Evolutionary conservation across 2,888 invertebrate species (phyloP).

Genomic region (Calliopum simillimum): DNA sequence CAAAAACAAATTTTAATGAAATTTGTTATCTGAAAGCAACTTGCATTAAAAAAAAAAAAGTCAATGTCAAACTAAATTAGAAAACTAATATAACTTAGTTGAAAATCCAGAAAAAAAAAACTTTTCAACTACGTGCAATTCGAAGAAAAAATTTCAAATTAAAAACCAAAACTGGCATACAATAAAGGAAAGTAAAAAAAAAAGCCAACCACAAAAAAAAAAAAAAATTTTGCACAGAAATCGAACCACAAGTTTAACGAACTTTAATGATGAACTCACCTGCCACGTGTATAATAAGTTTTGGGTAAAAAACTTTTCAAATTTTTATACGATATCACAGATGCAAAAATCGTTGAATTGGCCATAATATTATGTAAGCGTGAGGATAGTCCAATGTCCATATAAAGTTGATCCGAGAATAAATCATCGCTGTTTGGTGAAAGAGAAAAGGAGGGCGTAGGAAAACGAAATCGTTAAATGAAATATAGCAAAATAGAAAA

Average conservation of each 20-base stretch:
- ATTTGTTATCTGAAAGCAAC: no score
- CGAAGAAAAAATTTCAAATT: no score
- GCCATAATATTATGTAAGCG: constrained; percentile 63
- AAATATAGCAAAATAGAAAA: constrained; percentile 11
- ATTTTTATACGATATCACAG: constrained; percentile 67
- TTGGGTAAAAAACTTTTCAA: constrained; percentile 66
- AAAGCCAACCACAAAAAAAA: neutral
- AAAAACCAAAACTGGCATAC: no score
- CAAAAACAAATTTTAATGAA: no score
- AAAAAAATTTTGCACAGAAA: neutral
- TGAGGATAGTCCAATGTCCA: constrained; percentile 64
- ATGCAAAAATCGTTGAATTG: constrained; percentile 65
- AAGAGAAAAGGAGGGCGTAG: constrained; percentile 21
- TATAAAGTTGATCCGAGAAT: constrained; percentile 66
- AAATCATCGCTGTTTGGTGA: constrained; percentile 60
- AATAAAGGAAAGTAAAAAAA: no score
- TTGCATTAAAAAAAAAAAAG: no score
- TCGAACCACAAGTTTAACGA: neutral
- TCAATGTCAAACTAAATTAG: no score
- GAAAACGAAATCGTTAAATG: neutral
- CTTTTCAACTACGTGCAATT: no score
- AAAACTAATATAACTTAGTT: no score
- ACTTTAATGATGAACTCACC: constrained; percentile 57
- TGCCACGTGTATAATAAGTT: constrained; percentile 66
- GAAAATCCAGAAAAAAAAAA: no score